Percentiles rank a stretch among this genome's conserved stretches.
Conservation (phyloP, 2,113 vertebrate species). For the Lagenorhynchus albirostris region DNA sequence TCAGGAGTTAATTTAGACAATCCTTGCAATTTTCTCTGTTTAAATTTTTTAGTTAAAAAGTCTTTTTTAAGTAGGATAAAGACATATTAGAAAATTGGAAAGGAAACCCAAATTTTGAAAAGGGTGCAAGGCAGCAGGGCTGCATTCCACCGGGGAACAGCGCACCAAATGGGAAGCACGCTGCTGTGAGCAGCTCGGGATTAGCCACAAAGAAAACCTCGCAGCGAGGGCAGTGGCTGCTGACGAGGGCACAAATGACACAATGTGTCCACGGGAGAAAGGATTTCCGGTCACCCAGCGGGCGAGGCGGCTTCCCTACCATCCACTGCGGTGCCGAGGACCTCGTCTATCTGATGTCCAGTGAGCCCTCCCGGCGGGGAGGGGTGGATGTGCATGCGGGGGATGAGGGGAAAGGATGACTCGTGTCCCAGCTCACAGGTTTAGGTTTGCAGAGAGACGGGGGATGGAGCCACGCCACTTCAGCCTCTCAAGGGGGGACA, state of each 20-base stretch:
- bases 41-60: background rate
- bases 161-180: background rate
- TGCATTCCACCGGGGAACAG: no score
- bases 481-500: background rate
- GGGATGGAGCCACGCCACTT: background rate
- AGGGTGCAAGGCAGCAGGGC: background rate
- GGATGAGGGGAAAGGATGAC: background rate
- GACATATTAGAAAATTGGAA: background rate
- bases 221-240: background rate
- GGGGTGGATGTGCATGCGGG: accelerated
- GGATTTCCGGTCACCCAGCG: background rate
- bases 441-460: no score
- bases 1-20: background rate
- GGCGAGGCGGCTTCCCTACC: background rate
- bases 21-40: background rate
- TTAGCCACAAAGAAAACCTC: constrained; percentile 30
- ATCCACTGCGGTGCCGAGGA: background rate
- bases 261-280: background rate
- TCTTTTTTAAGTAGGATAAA: background rate
- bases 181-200: background rate
- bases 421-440: background rate
- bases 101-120: background rate
- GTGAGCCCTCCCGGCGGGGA: background rate
- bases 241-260: constrained; percentile 2
- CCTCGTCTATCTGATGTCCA: background rate